Base-by-base conservation (phyloP, 2,888 invertebrate species). In the Plusia festucae region DNA sequence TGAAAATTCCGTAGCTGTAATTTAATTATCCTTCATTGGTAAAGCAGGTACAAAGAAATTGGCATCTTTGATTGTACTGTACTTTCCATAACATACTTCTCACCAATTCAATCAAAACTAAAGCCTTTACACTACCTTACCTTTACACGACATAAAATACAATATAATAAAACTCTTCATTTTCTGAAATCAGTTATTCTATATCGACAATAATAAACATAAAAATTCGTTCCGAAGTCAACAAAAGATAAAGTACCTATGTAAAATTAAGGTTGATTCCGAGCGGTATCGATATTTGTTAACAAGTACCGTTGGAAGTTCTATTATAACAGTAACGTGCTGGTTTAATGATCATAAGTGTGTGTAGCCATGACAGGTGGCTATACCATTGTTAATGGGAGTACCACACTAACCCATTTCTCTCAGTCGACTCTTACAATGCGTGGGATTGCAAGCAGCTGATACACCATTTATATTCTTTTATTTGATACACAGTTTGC, bases 301-400 rank as follows among this genome's bases (percentile, higher is more conserved):
- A 6, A 32, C 49, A 49, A 52, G 16, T 58, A 64, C 67, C 77
- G 61, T 73, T 66, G 1, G 61, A 54, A 24, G 53, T 70, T 62
- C 20, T 22, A 59, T 59, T 60, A 30, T 72, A 72, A 62, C 56
- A 61, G 77, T 65, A 62, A 40, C 16, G 52, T 72, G 61, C 46
- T 73, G 64, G 60, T 61, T 65, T 59, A 61, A 66, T 76, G 73
- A 40, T 72, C 53, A 22, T 62, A 65, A 76, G 77, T 73, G 57
- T 73, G 40, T 72, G 66, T 66, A 66, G 51, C 65, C 69, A 56
- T 65, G 69, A 78, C 75, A 75, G 78, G 75, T 76, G 69, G 75
- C 63, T 60, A 44, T 65, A 32, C 52, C 7, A 65, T 65, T 73
- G 53, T 69, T 54, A 78, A 78, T 76, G 20, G 32, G 22, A 60